phyloP scores from a whole-genome alignment of 2,797 vertebrate genomes.

The Eidolon dupreanum region DNA sequence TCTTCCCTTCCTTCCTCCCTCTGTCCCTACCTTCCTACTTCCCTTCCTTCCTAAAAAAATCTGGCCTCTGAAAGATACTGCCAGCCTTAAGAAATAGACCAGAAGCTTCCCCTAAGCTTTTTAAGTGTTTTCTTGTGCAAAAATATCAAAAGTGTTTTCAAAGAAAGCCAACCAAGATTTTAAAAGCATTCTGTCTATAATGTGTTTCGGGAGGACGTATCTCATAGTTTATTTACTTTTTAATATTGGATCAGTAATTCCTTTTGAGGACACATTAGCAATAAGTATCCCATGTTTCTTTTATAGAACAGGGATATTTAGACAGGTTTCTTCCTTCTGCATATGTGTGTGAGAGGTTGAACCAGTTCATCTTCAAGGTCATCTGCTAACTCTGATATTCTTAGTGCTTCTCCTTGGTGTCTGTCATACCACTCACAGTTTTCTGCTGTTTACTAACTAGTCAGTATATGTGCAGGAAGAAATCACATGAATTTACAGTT shows the following conservation, averaged over 20 bases:
- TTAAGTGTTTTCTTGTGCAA: not conserved
- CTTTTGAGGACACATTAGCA: not conserved
- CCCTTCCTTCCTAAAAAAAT: not conserved
- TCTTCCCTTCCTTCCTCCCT: not conserved
- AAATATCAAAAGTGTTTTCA: not conserved
- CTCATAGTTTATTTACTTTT: not conserved
- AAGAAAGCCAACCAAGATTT: not conserved
- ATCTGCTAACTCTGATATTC: not conserved
- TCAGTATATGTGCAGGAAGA: not conserved
- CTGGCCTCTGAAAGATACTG: not conserved
- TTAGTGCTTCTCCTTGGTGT: not conserved
- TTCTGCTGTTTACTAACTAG: not conserved
- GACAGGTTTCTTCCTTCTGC: not conserved
- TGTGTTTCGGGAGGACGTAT: not conserved
- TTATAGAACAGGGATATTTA: not conserved
- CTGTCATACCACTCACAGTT: not conserved
- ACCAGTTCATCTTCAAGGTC: slow-evolving; percentile 23
- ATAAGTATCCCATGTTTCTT: not conserved
- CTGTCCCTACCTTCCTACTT: not conserved
- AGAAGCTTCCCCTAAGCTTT: not conserved
- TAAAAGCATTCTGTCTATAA: not conserved
- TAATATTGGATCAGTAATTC: not conserved
- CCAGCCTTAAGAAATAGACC: not conserved
- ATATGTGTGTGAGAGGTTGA: not conserved
- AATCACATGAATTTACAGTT: not conserved